Conservation (phyloP, 2,888 invertebrate species). For the Patella ulyssiponensis region DNA sequence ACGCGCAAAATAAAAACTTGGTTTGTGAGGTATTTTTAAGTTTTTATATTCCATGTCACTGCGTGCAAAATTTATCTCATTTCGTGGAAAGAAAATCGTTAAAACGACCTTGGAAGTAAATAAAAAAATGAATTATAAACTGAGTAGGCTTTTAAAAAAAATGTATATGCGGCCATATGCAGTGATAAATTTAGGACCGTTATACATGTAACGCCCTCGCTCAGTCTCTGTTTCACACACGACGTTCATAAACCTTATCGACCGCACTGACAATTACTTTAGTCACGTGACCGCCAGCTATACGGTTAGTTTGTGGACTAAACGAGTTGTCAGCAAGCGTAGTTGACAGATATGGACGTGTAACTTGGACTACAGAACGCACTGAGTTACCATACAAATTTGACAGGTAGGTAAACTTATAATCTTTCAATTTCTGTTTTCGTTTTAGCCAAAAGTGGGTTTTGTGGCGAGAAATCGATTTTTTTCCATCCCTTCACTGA, state of each 20-base stretch:
- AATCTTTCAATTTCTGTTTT: not conserved
- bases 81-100: not conserved
- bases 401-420: not conserved
- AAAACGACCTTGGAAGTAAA: not conserved
- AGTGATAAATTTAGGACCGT: not conserved
- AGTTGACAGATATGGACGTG: slow-evolving; percentile 3
- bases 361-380: not conserved
- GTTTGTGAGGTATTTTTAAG: no score
- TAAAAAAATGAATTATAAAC: not conserved
- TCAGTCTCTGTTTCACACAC: not conserved
- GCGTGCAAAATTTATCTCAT: no score
- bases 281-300: slow-evolving; percentile 5
- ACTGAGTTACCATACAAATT: not conserved
- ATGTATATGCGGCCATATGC: not conserved
- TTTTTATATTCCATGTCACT: no score
- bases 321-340: not conserved
- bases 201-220: not conserved
- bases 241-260: slow-evolving; percentile 11
- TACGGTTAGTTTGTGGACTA: not conserved
- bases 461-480: not conserved
- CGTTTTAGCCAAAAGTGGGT: not conserved
- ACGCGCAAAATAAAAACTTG: no score
- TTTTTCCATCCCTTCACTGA: not conserved
- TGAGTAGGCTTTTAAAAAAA: not conserved
- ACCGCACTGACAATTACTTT: not conserved